Conservation (phyloP, 2,113 vertebrate genomes). For the Amblyopsis rosae region DNA sequence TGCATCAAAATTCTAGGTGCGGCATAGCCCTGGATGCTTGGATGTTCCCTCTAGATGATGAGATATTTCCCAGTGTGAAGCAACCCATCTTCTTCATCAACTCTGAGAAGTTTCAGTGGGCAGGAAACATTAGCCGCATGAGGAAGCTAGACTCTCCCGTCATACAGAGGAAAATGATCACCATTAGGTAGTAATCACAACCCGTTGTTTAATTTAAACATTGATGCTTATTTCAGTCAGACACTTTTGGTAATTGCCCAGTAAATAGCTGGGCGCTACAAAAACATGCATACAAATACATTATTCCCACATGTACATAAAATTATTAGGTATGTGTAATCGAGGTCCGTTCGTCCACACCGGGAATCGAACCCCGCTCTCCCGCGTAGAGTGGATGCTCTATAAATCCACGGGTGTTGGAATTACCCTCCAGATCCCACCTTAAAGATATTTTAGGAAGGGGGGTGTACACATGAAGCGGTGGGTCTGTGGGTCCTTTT, state of each 20-base stretch:
- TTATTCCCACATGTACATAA: no score
- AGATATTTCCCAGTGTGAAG: slow-evolving; percentile 79
- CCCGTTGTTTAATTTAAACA: neutral
- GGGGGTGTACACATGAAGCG: no score
- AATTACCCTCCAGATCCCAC: no score
- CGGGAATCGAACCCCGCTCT: no score
- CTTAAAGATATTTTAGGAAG: no score
- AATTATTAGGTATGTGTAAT: no score
- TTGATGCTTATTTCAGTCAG: neutral
- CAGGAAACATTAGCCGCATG: slow-evolving; percentile 83
- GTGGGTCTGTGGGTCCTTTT: no score
- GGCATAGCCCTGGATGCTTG: slow-evolving; percentile 89
- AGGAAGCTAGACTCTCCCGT: slow-evolving; percentile 76
- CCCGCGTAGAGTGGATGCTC: no score
- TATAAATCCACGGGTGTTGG: no score
- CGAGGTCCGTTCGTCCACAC: no score
- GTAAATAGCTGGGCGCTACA: no score
- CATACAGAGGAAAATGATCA: slow-evolving; percentile 92
- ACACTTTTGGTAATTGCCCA: neutral
- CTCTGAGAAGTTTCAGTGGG: slow-evolving; percentile 91
- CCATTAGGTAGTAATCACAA: slow-evolving; percentile 80
- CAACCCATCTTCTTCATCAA: slow-evolving; percentile 96
- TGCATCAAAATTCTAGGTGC: slow-evolving; percentile 74
- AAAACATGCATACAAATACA: no score
- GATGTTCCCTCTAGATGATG: slow-evolving; percentile 88